phyloP scores from a whole-genome alignment of 2,797 vertebrate species.

The Gadopsis marmoratus region DNA sequence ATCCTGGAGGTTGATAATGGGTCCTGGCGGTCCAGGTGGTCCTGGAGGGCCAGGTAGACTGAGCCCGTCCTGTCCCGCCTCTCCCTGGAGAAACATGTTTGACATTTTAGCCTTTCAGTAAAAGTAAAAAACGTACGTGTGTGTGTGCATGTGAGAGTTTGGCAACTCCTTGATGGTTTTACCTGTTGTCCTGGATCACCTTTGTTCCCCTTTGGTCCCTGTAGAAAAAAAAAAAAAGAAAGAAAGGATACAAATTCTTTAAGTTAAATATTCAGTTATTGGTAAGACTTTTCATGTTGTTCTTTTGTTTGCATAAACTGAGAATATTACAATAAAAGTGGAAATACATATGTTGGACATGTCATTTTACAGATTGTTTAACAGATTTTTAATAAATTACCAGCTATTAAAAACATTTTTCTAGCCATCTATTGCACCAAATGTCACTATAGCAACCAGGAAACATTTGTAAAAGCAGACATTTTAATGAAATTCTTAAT shows the following conservation, averaged over 20 bases:
- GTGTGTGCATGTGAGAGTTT: background rate
- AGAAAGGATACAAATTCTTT: background rate
- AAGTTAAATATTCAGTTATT: background rate
- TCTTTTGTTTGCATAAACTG: background rate
- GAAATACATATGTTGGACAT: background rate
- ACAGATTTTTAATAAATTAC: background rate
- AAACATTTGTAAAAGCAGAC: background rate
- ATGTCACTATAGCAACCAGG: background rate
- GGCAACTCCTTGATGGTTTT: background rate
- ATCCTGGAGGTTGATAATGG: conserved; percentile 82
- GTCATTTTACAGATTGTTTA: background rate
- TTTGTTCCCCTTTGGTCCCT: conserved; percentile 90
- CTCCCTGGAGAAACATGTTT: conserved; percentile 84
- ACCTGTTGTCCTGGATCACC: conserved; percentile 93
- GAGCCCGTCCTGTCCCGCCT: conserved; percentile 86
- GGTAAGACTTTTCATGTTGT: background rate
- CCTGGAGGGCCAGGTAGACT: conserved; percentile 88
- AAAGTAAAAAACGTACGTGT: background rate
- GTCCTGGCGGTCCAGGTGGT: conserved; percentile 91
- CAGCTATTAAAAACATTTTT: background rate
- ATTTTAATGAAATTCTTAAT: background rate
- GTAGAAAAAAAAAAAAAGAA: conserved; percentile 30
- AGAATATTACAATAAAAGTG: background rate
- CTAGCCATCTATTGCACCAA: background rate
- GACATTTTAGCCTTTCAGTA: background rate